Conservation (phyloP, 1,140 invertebrate species). For the Anthonomus grandis region DNA sequence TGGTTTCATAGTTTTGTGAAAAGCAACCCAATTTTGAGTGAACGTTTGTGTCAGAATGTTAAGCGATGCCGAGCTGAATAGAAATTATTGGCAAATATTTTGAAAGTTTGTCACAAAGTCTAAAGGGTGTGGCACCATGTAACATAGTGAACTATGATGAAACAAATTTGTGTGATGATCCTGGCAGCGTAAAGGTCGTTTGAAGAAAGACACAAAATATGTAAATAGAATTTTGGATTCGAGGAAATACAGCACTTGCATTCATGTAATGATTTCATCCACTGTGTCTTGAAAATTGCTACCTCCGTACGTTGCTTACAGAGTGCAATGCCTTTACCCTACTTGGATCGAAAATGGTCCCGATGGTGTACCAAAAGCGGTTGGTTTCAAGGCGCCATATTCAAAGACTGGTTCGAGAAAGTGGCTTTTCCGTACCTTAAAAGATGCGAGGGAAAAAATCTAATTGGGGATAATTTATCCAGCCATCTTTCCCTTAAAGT, state of each 20-base stretch:
- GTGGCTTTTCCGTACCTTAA: not conserved
- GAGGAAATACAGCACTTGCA: not conserved
- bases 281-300: not conserved
- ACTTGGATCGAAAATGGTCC: slow-evolving; percentile 2
- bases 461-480: slow-evolving; percentile 46
- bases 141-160: too few relatives aligned
- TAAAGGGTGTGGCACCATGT: too few relatives aligned
- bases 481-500: slow-evolving; percentile 42
- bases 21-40: too few relatives aligned
- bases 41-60: slow-evolving; percentile 5
- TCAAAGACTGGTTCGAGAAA: slow-evolving; percentile 2
- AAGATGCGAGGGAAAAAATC: not conserved
- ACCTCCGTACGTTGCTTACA: too few relatives aligned
- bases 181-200: not conserved
- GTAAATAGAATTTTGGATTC: too few relatives aligned
- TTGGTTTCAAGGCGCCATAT: not conserved
- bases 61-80: slow-evolving; percentile 2
- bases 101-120: too few relatives aligned
- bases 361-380: slow-evolving; percentile 1
- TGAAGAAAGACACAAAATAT: not conserved
- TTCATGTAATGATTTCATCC: not conserved
- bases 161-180: too few relatives aligned
- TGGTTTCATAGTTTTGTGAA: too few relatives aligned
- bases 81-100: not conserved
- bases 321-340: not conserved